Evolutionary conservation across 2,797 vertebrate genomes (phyloP).

Genomic region (Phyllotis vaccarum): DNA sequence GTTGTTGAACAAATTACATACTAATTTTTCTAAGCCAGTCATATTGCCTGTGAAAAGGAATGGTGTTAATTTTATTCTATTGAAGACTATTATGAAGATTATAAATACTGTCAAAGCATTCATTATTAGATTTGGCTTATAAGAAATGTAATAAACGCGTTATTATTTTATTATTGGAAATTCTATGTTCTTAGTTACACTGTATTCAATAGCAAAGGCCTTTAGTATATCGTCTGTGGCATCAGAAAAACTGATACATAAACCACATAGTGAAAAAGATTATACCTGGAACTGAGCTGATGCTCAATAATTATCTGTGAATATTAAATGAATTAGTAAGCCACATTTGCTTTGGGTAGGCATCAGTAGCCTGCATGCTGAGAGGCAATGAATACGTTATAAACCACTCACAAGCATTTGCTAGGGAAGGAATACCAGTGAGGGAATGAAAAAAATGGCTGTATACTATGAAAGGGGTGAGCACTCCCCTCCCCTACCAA

Average conservation of each 20-base stretch:
- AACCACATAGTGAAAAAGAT: background rate
- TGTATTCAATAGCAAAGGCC: background rate
- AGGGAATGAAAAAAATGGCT: no score
- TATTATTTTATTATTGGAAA: background rate
- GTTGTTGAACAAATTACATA: background rate
- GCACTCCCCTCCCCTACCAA: background rate
- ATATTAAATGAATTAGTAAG: slow-evolving; percentile 23
- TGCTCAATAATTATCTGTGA: slow-evolving; percentile 17
- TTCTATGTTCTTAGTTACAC: background rate
- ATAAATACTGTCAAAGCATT: background rate
- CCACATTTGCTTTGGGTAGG: background rate
- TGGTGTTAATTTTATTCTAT: background rate
- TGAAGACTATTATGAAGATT: background rate
- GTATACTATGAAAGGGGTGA: background rate
- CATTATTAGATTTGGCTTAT: background rate
- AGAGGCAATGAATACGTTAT: background rate
- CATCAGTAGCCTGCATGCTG: background rate
- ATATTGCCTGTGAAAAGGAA: slow-evolving; percentile 1
- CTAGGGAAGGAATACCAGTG: slow-evolving; percentile 6
- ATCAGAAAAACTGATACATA: slow-evolving; percentile 12
- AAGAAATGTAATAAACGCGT: background rate
- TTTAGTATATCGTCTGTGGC: background rate
- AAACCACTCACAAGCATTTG: slow-evolving; percentile 33
- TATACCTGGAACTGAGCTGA: background rate
- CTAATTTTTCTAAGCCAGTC: background rate